Evolutionary conservation across 2,113 vertebrate species (phyloP), one percentile per base, ranked within the genome.

Genomic region (Tor tambroides): DNA sequence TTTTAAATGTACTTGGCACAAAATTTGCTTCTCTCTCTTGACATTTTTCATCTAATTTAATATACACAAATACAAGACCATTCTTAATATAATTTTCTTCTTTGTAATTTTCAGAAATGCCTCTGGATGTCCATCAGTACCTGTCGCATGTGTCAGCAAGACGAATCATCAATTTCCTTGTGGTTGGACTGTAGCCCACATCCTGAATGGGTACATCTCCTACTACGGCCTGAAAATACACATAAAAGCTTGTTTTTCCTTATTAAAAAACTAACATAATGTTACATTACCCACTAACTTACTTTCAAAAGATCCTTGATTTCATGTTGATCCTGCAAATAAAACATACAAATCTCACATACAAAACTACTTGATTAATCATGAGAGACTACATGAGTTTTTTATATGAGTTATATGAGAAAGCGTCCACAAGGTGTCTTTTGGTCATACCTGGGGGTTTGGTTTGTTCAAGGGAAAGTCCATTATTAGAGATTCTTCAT

Each of bases 231-330:
- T 99, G 89, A 63, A 76, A 83, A 78, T 46, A 2, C 28, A 23
- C 71, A 74, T 41, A 74, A 14, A 74, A n/a, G 21, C 21, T 46
- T 51, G 43, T 77, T 77, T 77, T 14, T 51, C 21, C 21, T 2
- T 43, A 9, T 65, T 43, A 32, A 19, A 56, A 65, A 21, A 5
- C n/a, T 61, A 41, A 28, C 4, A 26, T 43, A 6, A 77, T 77
- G n/a, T 11, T 61, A n/a, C 41, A 80, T 61, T 61, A 21, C 2
- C 3, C 19, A n/a, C 3, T 12, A 49, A 90, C 91, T 94, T 92
- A 98, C 97, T 94, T 96, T 96, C 90, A 98, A 94, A 87, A 97
- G 85, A 19, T 95, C 94, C 91, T 91, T 93, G 72, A 96, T 94
- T 89, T 96, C 95, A 14, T 84, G 89, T 76, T 92, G 87, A 85